Evolutionary conservation across 2,888 invertebrate species (phyloP).

Genomic region (Phlogophora meticulosa): DNA sequence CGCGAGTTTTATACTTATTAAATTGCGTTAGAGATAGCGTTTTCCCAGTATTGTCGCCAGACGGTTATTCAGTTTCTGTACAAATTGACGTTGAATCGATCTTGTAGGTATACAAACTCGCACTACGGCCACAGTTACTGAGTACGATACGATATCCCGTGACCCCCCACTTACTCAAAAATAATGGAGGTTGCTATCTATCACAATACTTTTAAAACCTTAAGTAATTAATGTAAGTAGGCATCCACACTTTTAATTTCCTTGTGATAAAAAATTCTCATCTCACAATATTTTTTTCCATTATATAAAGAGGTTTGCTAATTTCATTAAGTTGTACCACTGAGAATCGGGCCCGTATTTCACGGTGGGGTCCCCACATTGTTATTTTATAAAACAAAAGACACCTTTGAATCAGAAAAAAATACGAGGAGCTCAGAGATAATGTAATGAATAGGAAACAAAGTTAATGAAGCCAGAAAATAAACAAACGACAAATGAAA

Average conservation of each 20-base stretch:
- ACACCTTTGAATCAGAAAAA: conserved; percentile 13
- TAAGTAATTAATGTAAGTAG: conserved; percentile 24
- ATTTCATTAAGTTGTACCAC: conserved; percentile 30
- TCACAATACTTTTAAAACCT: conserved; percentile 18
- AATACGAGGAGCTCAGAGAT: background rate
- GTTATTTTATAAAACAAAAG: conserved; percentile 36
- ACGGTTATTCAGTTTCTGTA: no score
- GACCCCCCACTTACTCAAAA: background rate
- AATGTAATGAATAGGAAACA: background rate
- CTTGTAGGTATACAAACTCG: no score
- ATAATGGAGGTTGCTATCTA: background rate
- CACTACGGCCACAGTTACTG: no score
- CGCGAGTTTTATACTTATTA: no score
- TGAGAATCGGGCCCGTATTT: background rate
- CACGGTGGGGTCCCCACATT: conserved; percentile 15
- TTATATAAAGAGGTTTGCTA: conserved; percentile 41
- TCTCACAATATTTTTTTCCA: conserved; percentile 39
- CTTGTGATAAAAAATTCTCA: conserved; percentile 36
- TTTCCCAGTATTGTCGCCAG: no score
- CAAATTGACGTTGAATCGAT: no score
- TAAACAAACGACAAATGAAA: background rate
- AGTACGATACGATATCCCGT: background rate
- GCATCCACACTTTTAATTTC: background rate
- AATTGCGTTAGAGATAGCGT: no score
- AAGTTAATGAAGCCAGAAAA: background rate